These are phyloP conservation scores for Torymus texanus DNA, from an alignment of 2,888 invertebrate genomes.

Conservation along the genomic window DNA sequence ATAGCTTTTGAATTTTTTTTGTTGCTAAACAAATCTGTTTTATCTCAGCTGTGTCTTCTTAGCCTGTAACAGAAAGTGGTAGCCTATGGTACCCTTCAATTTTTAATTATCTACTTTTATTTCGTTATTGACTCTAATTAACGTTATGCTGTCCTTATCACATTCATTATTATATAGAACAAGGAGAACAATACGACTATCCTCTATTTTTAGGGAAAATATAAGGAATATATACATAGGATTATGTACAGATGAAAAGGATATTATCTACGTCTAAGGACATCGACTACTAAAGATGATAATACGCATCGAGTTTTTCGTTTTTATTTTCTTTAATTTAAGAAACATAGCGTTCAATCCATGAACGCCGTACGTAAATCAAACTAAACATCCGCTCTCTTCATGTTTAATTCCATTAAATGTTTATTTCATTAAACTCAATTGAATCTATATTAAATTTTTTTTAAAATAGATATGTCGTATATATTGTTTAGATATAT, in stretches of 20 bases:
- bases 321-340: slow-evolving; percentile 40
- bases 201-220: slow-evolving; percentile 63
- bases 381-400: slow-evolving; percentile 47
- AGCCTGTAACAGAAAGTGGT: slow-evolving; percentile 23
- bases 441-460: slow-evolving; percentile 23
- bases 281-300: slow-evolving; percentile 65
- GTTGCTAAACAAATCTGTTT: slow-evolving; percentile 19
- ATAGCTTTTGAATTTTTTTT: slow-evolving; percentile 26
- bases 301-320: slow-evolving; percentile 68
- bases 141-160: slow-evolving; percentile 70
- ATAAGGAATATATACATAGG: slow-evolving; percentile 64
- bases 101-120: slow-evolving; percentile 63
- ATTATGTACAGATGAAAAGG: slow-evolving; percentile 73
- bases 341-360: slow-evolving; percentile 28
- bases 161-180: slow-evolving; percentile 62
- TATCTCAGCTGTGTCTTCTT: slow-evolving; percentile 22
- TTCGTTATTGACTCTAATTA: slow-evolving; percentile 71
- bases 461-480: slow-evolving; percentile 2
- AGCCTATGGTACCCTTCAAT: slow-evolving; percentile 64
- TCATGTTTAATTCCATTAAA: slow-evolving; percentile 39
- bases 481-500: slow-evolving; percentile 40
- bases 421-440: slow-evolving; percentile 30
- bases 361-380: slow-evolving; percentile 30
- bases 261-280: slow-evolving; percentile 70
- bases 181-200: slow-evolving; percentile 67